Evolutionary conservation across 1,140 invertebrate species (phyloP), one percentile per base, ranked within the genome.

Genomic region (Pogonognathellus flavescens): DNA sequence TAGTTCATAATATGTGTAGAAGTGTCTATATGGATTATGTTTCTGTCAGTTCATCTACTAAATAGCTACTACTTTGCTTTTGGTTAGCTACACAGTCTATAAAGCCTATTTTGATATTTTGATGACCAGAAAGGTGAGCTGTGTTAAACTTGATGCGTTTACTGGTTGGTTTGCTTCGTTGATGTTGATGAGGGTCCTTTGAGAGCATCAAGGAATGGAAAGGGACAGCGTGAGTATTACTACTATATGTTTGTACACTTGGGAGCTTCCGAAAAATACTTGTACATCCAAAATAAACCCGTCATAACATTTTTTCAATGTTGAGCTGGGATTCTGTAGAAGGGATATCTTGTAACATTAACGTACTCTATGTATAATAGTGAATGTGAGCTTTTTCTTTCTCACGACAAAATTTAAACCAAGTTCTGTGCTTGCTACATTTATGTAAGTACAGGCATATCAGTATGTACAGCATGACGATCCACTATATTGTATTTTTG

Each of bases 291-390:
- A 83, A 86, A 84, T 82, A 82, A 16, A 82, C 72, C 49, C 72
- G 60, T 86, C 86, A 86, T 83, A 86, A 86, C 86, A 84, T 86
- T 70, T 86, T 86, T 86, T 31, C 41, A 49, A 22, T 84, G 59
- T 76, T 76, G 25, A 66, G 25, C 25, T 22, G 8, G 20, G 59
- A 41, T 41, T n/a, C 53, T 57, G 11, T 57, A 4, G 2, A 57
- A 4, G 53, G 53, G 31, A 41, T 41, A 31, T 66, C 62, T 25
- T 20, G 25, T 25, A 66, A 31, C 22, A 25, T 25, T 59, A 59
- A 18, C 4, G 41, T 57, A 57, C 53, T 14, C 31, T 76, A 31
- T 76, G n/a, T 50, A 41, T 41, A n/a, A 66, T 72, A n/a, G 70
- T 50, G 14, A 16, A 13, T 50, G 70, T 50, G 10, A 16, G 25